Evolutionary conservation across 2,888 invertebrate genomes (phyloP), one percentile per base, ranked within the genome.

Genomic region (Leuctra nigra): DNA sequence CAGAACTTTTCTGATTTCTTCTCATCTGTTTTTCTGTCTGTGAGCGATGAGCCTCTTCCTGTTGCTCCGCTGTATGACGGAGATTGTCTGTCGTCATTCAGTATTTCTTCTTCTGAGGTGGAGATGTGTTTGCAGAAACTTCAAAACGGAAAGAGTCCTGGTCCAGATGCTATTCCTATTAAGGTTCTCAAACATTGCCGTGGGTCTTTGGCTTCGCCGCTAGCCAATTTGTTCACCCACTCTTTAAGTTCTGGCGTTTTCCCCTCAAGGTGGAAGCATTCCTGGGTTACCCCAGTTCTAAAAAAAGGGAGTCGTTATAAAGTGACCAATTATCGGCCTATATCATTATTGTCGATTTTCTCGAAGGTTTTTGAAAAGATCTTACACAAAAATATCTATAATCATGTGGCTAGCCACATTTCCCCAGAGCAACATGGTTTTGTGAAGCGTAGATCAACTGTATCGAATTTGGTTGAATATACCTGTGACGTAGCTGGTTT

Each of bases 391-490:
- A n/a, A 18, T 4, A n/a, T 41, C 2, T 4, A 3, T 4, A 14
- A 20, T 18, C 41, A 41, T 11, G 20, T 41, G 4, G 2, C 41
- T 20, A 16, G 11, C 4, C 2, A 41, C 20, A 41, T 41, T 4
- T 14, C 41, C 11, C 41, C 41, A 14, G 41, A 41, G 20, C 41
- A 41, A 18, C 41, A 41, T 11, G 41, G 41, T 20, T 41, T 41
- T 18, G 41, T 41, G 4, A 14, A 41, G 20, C 7, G 18, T 3
- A 14, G 41, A 6, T 41, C 41, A 2, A 41, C 41, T 16, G 41
- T 41, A 9, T 4, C 41, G 2, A 41, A 18, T 11, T 20, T 41
- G 16, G 48, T 29, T 14, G 29, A 48, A 29, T 48, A 14, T 16
- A 48, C 48, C 6, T 29, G 14, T 48, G 18, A n/a, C n/a, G 20